These are phyloP conservation scores for Dipodomys ordii DNA, from an alignment of 2,113 vertebrate species.

Conservation along the genomic window DNA sequence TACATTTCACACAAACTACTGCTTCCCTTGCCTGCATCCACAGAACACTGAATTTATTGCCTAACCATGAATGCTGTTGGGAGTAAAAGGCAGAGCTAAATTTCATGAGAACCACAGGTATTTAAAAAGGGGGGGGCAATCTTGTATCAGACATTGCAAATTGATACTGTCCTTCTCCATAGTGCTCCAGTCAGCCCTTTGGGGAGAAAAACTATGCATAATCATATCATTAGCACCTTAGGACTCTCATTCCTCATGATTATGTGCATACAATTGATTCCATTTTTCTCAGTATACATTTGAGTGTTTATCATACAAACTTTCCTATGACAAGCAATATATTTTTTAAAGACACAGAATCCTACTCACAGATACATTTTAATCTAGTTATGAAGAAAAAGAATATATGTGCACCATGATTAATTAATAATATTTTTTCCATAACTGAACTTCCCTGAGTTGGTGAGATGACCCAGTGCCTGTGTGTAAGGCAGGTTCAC, in stretches of 20 bases:
- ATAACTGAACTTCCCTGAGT: background rate
- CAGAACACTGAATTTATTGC: background rate
- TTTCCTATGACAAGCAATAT: background rate
- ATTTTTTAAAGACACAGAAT: constrained; percentile 12
- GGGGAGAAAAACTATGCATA: background rate
- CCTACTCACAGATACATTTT: constrained; percentile 75
- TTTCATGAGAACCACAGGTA: background rate
- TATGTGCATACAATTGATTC: background rate
- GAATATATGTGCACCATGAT: background rate
- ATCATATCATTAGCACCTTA: background rate
- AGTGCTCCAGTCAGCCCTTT: background rate
- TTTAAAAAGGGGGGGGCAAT: background rate
- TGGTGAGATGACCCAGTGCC: background rate
- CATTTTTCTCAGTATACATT: background rate
- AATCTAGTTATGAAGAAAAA: constrained; percentile 4
- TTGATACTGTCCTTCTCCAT: background rate
- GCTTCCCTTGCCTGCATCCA: background rate
- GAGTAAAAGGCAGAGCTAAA: background rate
- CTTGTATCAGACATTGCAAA: background rate
- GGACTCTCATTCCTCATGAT: background rate
- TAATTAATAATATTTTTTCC: background rate
- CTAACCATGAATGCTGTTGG: background rate
- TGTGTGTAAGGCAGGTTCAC: background rate
- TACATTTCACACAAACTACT: background rate
- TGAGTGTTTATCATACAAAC: constrained; percentile 24